phyloP scores from a whole-genome alignment of 1,140 invertebrate species.

The Orchestia grillus region DNA sequence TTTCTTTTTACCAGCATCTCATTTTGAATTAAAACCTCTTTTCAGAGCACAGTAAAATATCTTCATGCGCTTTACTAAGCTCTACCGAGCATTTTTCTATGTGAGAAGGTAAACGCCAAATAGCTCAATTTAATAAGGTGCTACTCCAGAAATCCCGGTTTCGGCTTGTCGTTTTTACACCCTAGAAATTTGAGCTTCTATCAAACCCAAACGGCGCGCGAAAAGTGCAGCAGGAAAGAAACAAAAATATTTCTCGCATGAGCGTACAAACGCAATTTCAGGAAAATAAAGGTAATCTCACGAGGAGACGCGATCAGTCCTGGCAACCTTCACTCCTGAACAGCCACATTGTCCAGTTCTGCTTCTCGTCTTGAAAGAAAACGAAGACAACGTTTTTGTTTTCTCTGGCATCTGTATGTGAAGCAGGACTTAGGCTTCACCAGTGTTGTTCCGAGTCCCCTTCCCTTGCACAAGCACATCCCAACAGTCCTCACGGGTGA shows the following conservation, averaged over 20 bases:
- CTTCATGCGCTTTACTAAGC: too few species aligned
- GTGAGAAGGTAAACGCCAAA: too few species aligned
- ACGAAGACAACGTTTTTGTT: neutral
- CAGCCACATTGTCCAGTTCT: neutral
- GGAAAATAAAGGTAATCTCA: neutral
- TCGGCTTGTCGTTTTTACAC: neutral
- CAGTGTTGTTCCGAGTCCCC: neutral
- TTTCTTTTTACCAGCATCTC: too few species aligned
- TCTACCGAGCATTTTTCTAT: too few species aligned
- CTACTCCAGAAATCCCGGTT: neutral
- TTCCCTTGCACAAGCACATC: neutral
- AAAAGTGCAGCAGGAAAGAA: neutral
- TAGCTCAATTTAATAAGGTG: too few species aligned
- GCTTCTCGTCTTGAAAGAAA: neutral
- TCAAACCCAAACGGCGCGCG: neutral
- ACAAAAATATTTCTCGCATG: too few species aligned
- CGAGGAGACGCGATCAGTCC: neutral
- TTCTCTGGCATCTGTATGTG: neutral
- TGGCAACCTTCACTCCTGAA: neutral
- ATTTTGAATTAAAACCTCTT: too few species aligned
- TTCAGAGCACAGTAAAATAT: too few species aligned
- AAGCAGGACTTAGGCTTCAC: neutral
- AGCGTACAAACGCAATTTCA: too few species aligned
- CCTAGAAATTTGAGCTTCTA: neutral
- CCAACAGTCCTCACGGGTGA: neutral